These are phyloP conservation scores for Oppia nitens DNA, from an alignment of 1,140 invertebrate species.

Conservation along the genomic window DNA sequence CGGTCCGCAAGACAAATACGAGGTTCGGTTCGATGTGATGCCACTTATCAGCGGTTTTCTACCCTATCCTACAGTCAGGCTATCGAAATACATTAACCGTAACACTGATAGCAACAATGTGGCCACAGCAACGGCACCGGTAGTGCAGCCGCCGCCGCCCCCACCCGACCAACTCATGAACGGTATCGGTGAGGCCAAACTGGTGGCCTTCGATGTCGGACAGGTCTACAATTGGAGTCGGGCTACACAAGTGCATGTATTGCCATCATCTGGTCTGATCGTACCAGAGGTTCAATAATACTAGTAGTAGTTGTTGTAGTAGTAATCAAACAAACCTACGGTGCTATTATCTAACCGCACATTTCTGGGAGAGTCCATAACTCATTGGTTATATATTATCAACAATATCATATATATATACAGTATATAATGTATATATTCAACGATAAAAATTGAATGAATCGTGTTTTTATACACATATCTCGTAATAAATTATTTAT, in stretches of 20 bases:
- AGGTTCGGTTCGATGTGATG: conserved; percentile 69
- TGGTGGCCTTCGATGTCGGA: conserved; percentile 64
- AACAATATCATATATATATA: too few species aligned
- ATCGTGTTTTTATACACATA: too few species aligned
- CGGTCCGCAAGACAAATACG: conserved; percentile 22
- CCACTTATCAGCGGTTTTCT: conserved; percentile 70
- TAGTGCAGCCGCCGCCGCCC: not conserved
- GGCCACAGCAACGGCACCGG: not conserved
- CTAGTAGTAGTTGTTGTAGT: too few species aligned
- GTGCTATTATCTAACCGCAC: too few species aligned
- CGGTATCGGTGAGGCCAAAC: conserved; percentile 30
- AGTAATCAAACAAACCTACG: too few species aligned
- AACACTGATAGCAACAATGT: not conserved
- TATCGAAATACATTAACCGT: conserved; percentile 67
- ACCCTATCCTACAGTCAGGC: conserved; percentile 62
- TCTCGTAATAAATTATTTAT: too few species aligned
- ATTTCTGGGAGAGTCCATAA: too few species aligned
- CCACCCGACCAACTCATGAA: not conserved
- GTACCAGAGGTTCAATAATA: not conserved
- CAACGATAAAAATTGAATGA: too few species aligned
- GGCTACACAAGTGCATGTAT: conserved; percentile 67
- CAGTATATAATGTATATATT: too few species aligned
- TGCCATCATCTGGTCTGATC: conserved; percentile 30
- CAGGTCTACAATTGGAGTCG: conserved; percentile 77
- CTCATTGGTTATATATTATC: too few species aligned